Base-by-base conservation (phyloP, 2,888 invertebrate species). In the Lottia gigantea region DNA sequence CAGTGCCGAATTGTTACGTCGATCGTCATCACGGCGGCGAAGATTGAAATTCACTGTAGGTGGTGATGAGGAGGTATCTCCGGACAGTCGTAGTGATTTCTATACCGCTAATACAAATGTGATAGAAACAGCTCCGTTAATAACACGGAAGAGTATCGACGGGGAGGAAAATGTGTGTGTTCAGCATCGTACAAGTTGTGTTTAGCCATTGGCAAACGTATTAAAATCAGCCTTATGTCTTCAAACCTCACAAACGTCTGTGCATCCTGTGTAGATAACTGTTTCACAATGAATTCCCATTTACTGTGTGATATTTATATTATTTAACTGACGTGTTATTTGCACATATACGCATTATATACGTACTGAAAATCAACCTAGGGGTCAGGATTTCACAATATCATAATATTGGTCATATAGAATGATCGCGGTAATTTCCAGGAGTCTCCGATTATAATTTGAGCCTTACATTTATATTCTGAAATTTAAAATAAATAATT, bases 11-110 rank as follows among this genome's bases (percentile, higher is more conserved):
- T 71, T 77, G 46, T 65, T 77, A 19, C 69, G 77, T 3, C 69
- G 77, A 46, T 72, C 77, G 14, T 77, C 77, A 1, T 77, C 77
- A n/a, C 47, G 77, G 25, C 46, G 77, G 31, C 68, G 77, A 14
- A 66, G 75, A 64, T 67, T 77, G 40, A 74, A 77, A 67, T 77
- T 77, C 62, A 68, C 71, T 2, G 46, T 75, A 11, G 72, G 72
- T 14, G 64, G 47, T 23, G 77, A 71, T 23, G 74, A 71, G 0
- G 71, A 68, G n/a, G 67, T 62, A 7, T 16, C 47, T 7, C 63
- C 46, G 25, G 63, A 63, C 45, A 64, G 46, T 31, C 63, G 19
- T 16, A 23, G 23, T 16, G 68, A 68, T n/a, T 31, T 46, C 19
- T 46, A 68, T 15, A 64, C 46, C 19, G 61, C 61, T 14, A 55